phyloP scores from a whole-genome alignment of 2,113 vertebrate genomes.

The Tetrax tetrax region DNA sequence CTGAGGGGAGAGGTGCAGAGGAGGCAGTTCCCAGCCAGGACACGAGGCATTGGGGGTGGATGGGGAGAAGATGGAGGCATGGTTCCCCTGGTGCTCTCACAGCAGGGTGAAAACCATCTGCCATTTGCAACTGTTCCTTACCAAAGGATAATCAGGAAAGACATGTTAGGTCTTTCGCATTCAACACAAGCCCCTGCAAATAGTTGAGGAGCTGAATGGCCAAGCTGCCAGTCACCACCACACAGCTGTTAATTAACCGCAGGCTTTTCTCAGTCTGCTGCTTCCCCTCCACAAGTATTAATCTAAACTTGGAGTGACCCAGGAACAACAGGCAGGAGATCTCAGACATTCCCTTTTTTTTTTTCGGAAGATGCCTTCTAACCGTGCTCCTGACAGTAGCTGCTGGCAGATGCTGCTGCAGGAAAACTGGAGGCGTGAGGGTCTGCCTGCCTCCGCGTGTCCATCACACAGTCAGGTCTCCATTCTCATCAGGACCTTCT shows the following conservation, averaged over 20 bases:
- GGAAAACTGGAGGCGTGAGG: neutral
- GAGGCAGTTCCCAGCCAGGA: neutral
- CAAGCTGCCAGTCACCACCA: neutral
- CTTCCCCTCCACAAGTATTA: neutral
- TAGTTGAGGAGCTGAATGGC: neutral
- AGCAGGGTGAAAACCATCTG: neutral
- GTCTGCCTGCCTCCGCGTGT: rapidly evolving
- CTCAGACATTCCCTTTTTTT: neutral
- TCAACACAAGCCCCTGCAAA: neutral
- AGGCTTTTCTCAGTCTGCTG: neutral
- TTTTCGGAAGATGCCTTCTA: neutral
- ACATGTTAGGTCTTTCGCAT: rapidly evolving
- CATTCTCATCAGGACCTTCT: neutral
- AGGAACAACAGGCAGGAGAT: neutral
- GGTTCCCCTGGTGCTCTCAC: neutral
- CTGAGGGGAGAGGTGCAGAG: neutral
- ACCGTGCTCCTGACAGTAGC: rapidly evolving
- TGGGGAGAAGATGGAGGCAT: neutral
- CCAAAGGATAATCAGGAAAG: neutral
- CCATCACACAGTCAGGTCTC: neutral
- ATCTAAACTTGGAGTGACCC: neutral
- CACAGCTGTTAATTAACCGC: neutral
- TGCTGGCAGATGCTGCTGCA: neutral
- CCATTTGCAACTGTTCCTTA: neutral
- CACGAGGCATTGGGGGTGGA: rapidly evolving